Percentiles rank a stretch among this genome's conserved stretches.
Conservation (phyloP, 2,888 invertebrate species). For the Melanargia galathea region DNA sequence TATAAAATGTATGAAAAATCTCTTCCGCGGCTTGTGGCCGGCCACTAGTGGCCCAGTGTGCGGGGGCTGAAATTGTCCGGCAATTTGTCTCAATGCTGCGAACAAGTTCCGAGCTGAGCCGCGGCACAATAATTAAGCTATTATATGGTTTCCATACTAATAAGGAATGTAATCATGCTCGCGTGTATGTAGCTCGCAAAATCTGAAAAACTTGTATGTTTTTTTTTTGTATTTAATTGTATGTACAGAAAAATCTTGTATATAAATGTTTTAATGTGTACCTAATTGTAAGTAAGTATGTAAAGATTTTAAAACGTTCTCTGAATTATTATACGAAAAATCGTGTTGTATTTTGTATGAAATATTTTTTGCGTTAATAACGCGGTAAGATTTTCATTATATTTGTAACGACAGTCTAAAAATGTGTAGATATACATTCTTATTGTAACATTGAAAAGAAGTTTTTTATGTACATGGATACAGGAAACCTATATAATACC, state of each 20-base stretch:
- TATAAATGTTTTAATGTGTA: constrained; percentile 4
- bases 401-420: too few relatives aligned
- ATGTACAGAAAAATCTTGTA: constrained; percentile 17
- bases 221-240: constrained; percentile 16
- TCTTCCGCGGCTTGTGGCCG: too few relatives aligned
- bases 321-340: neutral
- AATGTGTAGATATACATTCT: too few relatives aligned
- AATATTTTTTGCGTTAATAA: too few relatives aligned
- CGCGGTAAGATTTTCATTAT: too few relatives aligned
- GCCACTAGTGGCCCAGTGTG: too few relatives aligned
- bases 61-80: too few relatives aligned
- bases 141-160: constrained; percentile 60
- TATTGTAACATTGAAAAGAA: too few relatives aligned
- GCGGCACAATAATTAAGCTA: constrained; percentile 54
- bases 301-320: constrained; percentile 7
- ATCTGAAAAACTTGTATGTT: constrained; percentile 18
- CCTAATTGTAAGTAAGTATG: neutral
- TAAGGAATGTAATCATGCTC: constrained; percentile 47
- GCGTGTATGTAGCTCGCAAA: constrained; percentile 19
- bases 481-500: too few relatives aligned
- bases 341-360: neutral
- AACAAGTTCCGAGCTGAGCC: constrained; percentile 2
- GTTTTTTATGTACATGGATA: too few relatives aligned
- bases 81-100: constrained; percentile 22
- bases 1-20: too few relatives aligned